Percentiles rank a stretch among this genome's conserved stretches.
Evolutionary conservation across 2,797 vertebrate species (phyloP).

Genomic region (Nyctalus aviator): DNA sequence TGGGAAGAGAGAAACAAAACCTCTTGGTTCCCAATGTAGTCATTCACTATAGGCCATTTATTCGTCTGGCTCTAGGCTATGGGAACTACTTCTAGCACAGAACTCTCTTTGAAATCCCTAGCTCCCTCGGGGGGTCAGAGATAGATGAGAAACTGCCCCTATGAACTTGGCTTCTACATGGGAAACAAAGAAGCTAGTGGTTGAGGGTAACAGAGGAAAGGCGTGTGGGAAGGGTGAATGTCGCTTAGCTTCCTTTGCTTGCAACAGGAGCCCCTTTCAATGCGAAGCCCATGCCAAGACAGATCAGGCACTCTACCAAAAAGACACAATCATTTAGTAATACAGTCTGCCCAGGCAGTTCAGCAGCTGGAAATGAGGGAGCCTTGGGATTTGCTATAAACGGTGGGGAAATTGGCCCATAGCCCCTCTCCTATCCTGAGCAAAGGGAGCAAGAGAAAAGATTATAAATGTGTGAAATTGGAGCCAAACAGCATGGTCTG

Average conservation of each 20-base stretch:
- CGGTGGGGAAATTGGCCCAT: conserved; percentile 75
- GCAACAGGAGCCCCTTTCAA: conserved; percentile 81
- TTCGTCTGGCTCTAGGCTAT: conserved; percentile 75
- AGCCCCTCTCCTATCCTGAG: conserved; percentile 68
- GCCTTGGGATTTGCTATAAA: conserved; percentile 80
- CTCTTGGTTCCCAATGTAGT: conserved; percentile 74
- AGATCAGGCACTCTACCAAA: conserved; percentile 79
- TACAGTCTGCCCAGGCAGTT: conserved; percentile 79
- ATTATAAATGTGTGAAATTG: conserved; percentile 76
- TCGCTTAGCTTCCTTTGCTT: conserved; percentile 75
- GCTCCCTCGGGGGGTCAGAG: conserved; percentile 61
- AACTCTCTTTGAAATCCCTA: conserved; percentile 76
- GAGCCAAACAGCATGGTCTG: conserved; percentile 66
- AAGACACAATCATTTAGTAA: conserved; percentile 82
- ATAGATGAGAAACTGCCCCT: conserved; percentile 78
- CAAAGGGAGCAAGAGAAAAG: conserved; percentile 77
- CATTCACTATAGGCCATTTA: conserved; percentile 76
- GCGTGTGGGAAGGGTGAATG: conserved; percentile 72
- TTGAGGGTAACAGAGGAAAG: conserved; percentile 65
- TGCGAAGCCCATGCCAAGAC: conserved; percentile 69
- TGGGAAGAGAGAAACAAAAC: conserved; percentile 73
- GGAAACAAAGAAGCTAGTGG: conserved; percentile 81
- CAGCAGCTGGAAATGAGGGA: conserved; percentile 80
- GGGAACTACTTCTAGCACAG: conserved; percentile 79
- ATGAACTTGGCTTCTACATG: conserved; percentile 56